Evolutionary conservation across 1,140 invertebrate species (phyloP).

Genomic region (Calliphora vicina): DNA sequence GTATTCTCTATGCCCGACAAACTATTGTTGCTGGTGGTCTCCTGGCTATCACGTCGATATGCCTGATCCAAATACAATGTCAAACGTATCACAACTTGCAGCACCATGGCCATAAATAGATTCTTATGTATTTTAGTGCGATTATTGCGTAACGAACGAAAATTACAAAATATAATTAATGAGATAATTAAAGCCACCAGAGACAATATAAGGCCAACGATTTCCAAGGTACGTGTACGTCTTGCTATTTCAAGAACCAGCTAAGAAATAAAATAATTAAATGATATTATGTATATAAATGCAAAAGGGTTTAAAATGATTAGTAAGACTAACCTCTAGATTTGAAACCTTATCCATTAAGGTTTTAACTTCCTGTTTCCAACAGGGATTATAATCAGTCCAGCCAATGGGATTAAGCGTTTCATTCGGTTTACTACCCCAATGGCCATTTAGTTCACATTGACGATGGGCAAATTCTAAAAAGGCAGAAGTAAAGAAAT

Average conservation of each 20-base stretch:
- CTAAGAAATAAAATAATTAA: slow-evolving; percentile 11
- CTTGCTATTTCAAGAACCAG: slow-evolving; percentile 71
- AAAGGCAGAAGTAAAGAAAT: slow-evolving; percentile 34
- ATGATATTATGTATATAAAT: not conserved
- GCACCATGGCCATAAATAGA: slow-evolving; percentile 84
- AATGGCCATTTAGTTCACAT: slow-evolving; percentile 77
- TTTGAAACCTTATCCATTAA: slow-evolving; percentile 72
- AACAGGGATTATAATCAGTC: slow-evolving; percentile 88
- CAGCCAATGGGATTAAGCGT: slow-evolving; percentile 70
- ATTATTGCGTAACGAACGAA: slow-evolving; percentile 83
- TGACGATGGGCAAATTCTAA: slow-evolving; percentile 78
- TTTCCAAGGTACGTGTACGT: slow-evolving; percentile 79
- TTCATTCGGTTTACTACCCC: slow-evolving; percentile 69
- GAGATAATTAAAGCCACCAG: slow-evolving; percentile 78
- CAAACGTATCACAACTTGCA: slow-evolving; percentile 84
- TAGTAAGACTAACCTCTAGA: slow-evolving; percentile 53
- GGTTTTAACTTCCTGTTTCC: slow-evolving; percentile 75
- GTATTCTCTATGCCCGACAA: slow-evolving; percentile 77
- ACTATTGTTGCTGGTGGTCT: slow-evolving; percentile 49
- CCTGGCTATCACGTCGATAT: slow-evolving; percentile 63
- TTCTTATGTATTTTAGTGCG: slow-evolving; percentile 89
- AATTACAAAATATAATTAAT: slow-evolving; percentile 81
- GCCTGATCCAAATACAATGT: slow-evolving; percentile 86
- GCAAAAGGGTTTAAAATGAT: not conserved
- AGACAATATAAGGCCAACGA: slow-evolving; percentile 82